Percentiles rank a stretch among this genome's conserved stretches.
Conservation (phyloP, 2,888 invertebrate genomes). For the Branchipolynoe longqiensis region DNA sequence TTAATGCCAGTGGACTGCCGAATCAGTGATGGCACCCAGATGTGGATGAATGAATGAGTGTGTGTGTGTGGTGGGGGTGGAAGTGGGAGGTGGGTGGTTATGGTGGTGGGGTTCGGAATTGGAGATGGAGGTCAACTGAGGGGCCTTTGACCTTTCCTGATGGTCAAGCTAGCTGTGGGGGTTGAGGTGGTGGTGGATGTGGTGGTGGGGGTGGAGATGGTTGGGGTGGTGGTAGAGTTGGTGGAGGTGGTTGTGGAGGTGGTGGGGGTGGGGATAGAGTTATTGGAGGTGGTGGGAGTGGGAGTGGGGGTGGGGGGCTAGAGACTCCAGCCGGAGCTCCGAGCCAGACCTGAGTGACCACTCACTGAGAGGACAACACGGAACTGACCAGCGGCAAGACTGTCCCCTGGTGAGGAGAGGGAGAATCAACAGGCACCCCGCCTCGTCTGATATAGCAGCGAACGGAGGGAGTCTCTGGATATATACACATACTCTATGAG, state of each 20-base stretch:
- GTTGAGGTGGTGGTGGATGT: background rate
- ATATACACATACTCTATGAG: no score
- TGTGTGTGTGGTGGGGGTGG: background rate
- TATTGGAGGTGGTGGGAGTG: background rate
- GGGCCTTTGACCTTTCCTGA: conserved; percentile 25
- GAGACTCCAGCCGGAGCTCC: background rate
- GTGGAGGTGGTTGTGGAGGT: background rate
- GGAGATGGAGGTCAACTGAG: background rate
- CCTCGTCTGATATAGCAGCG: no score
- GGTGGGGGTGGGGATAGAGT: background rate
- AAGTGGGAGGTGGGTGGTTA: background rate
- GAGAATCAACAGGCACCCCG: background rate
- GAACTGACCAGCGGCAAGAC: background rate
- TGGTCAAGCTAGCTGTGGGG: background rate
- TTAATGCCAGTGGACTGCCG: conserved; percentile 15
- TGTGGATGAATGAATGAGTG: conserved; percentile 24
- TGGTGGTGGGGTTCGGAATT: background rate
- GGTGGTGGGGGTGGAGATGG: background rate
- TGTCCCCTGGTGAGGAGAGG: conserved; percentile 16
- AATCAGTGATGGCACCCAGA: conserved; percentile 37
- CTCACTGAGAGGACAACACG: conserved; percentile 39
- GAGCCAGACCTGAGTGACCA: conserved; percentile 33
- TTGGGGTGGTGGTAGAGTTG: background rate
- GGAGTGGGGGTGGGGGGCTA: background rate
- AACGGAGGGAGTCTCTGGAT: no score